Base-by-base conservation (phyloP, 2,113 vertebrate species). In the Oceanites oceanicus region DNA sequence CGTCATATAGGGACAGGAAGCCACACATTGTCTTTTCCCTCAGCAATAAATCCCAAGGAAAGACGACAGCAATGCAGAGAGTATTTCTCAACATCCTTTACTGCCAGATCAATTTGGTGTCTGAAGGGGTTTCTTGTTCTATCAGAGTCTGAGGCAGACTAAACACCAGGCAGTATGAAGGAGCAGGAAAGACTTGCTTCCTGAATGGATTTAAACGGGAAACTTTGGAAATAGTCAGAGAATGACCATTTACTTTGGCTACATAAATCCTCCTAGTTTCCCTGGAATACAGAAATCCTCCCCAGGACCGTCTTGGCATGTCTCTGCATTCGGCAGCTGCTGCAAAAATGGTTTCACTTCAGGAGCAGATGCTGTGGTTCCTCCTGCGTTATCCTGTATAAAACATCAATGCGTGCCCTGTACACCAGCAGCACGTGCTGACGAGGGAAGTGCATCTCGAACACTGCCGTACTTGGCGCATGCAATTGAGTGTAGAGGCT, bases 401-500 rank as follows among this genome's bases (percentile, higher is more conserved):
- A 44, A 21, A 13, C 30, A 61, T 8, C 52, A 49, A 25, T 0
- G 4, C 1, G 4, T 11, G 5, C 16, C 34, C 61, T 6, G 29
- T 7, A 29, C 34, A 4, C 0, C 2, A 49, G 40, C 1, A 0
- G 56, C 12, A n/a, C 0, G 3, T 1, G 42, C 4, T 29, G 21
- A 2, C 0, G 6, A 27, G 55, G 47, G 13, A 63, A 34, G 68
- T 0, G 11, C 17, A 6, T 52, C 72, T 45, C 7, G 8, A 55
- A 50, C 0, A 3, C 38, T 27, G 44, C 66, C 66, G 5, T 6
- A 47, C 25, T 19, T 0, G 1, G 23, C 12, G 3, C 23, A 6
- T 0, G 3, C 34, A 14, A 11, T 0, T 11, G 13, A 47, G 55
- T 3, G 30, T 55, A 34, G 1, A 72, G n/a, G 23, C 34, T 22